These are phyloP conservation scores for Nasua narica DNA, from an alignment of 2,797 vertebrate species.

Conservation along the genomic window DNA sequence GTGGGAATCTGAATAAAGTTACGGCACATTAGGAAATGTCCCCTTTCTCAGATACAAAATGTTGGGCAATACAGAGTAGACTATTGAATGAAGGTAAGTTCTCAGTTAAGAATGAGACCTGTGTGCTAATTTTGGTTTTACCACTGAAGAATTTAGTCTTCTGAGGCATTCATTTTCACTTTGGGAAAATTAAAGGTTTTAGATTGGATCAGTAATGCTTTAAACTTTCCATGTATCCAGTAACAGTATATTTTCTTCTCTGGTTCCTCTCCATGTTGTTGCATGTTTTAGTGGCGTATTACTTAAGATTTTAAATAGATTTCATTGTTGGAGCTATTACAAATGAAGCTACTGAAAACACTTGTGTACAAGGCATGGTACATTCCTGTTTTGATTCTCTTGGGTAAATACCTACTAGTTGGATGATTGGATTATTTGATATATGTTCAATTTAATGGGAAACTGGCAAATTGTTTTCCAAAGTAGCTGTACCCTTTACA, in stretches of 20 bases:
- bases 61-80: neutral
- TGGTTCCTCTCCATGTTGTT: neutral
- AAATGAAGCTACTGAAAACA: neutral
- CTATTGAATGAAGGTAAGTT: neutral
- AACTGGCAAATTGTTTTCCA: neutral
- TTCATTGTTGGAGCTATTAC: neutral
- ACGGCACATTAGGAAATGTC: neutral
- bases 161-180: neutral
- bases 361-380: neutral
- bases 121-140: neutral
- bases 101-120: neutral
- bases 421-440: neutral
- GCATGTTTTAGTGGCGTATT: neutral
- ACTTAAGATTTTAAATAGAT: neutral
- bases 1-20: neutral
- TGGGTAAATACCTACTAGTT: neutral
- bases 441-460: neutral
- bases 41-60: neutral
- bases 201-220: neutral
- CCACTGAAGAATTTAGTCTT: neutral
- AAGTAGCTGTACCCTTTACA: neutral
- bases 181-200: neutral
- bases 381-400: neutral
- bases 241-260: neutral
- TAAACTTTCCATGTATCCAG: neutral